Percentiles rank a stretch among this genome's conserved stretches.
Conservation (phyloP, 2,113 vertebrate genomes). For the Percopsis transmontana region DNA sequence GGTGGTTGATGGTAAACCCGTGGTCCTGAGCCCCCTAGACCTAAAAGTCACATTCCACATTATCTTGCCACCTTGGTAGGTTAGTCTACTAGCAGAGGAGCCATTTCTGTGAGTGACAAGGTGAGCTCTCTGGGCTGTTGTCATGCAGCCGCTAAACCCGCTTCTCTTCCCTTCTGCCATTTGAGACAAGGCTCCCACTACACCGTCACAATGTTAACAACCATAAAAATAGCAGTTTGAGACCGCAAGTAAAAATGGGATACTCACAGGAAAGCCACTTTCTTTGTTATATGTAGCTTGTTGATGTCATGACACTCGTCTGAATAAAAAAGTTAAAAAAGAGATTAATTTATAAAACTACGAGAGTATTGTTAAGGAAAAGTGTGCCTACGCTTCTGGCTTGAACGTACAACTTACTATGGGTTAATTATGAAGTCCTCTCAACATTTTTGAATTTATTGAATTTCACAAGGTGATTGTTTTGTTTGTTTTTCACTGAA, state of each 20-base stretch:
- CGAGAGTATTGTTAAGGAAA: no score
- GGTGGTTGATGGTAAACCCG: conserved; percentile 35
- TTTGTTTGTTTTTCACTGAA: no score
- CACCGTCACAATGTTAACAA: conserved; percentile 57
- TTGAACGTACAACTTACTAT: no score
- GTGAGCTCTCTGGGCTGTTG: conserved; percentile 59
- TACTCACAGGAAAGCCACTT: conserved; percentile 52
- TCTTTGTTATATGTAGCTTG: conserved; percentile 26
- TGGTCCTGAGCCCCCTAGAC: conserved; percentile 56
- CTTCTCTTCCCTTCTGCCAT: conserved; percentile 64
- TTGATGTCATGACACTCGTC: neutral
- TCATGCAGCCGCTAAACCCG: conserved; percentile 71
- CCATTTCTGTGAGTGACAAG: conserved; percentile 65
- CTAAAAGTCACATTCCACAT: conserved; percentile 74
- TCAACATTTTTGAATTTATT: no score
- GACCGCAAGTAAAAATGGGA: conserved; percentile 53
- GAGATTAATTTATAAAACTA: no score
- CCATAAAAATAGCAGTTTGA: conserved; percentile 61
- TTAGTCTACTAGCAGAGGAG: conserved; percentile 42
- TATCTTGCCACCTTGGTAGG: conserved; percentile 45
- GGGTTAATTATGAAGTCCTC: no score
- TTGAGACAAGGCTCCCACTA: conserved; percentile 54
- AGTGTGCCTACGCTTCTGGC: no score
- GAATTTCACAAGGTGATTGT: no score
- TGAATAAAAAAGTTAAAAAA: no score